Evolutionary conservation across 2,797 vertebrate species (phyloP), one percentile per base, ranked within the genome.

Genomic region (Mallotus villosus): DNA sequence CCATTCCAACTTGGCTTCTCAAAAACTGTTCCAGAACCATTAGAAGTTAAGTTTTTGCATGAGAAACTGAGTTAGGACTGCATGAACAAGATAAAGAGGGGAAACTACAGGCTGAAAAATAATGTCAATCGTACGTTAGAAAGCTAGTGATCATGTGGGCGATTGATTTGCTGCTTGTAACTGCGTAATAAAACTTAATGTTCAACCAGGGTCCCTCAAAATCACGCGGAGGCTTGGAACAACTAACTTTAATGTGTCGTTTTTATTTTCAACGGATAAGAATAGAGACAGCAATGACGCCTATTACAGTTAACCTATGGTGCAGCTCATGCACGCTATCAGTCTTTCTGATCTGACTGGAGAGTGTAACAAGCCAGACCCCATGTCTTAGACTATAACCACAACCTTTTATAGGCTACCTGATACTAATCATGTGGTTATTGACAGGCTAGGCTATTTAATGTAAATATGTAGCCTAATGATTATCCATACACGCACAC

Each of bases 161-260:
- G 90, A 88, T 85, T 94, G 92, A 93, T 94, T 94, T 93, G 93
- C 92, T 88, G 87, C 87, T 85, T 92, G 93, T 94, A 93, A 93
- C 92, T 91, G 85, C 88, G 89, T 91, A 92, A 94, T 93, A 94
- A 93, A 93, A 92, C 58, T 90, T 90, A 92, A 91, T 55, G 53
- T 71, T 90, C 84, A 91, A 90, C 89, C 91, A 89, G 91, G 90
- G 91, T 91, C 91, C 90, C 90, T 88, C 89, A 89, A 90, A 91
- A 92, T 85, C 90, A 91, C 90, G 64, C 14, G 41, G 21, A 24
- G 3, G 92, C 87, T 32, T 90, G 93, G 92, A 91, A 91, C 93
- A 92, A 90, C 91, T 93, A 91, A 93, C 92, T 67, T 92, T 92
- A 91, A 92, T 92, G 93, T 93, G 93, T 91, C 93, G 91, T 92